Conservation (phyloP, 2,797 vertebrate species). For the Megalops cyprinoides region DNA sequence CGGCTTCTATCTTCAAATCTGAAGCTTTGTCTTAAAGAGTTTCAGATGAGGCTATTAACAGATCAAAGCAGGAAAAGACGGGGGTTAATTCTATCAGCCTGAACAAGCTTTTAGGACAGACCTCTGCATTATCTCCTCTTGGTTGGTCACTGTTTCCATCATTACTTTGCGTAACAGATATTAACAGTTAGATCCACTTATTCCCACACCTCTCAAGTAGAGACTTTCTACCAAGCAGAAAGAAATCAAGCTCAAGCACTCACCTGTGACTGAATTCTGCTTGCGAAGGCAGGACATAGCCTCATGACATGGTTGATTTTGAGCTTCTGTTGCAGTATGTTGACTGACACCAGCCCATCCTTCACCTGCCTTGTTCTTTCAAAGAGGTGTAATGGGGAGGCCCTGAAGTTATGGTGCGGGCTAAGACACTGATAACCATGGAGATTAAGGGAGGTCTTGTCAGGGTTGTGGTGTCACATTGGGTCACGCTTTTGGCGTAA, state of each 20-base stretch:
- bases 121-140: neutral
- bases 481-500: constrained; percentile 52
- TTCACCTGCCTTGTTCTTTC: neutral
- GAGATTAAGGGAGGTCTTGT: neutral
- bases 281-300: too few species aligned
- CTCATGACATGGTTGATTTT: neutral
- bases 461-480: neutral
- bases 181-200: neutral
- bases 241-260: too few species aligned
- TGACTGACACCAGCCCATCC: neutral
- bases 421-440: neutral
- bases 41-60: neutral
- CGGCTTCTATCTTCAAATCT: neutral
- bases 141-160: neutral
- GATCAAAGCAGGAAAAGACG: neutral
- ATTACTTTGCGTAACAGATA: neutral
- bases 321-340: neutral
- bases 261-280: too few species aligned
- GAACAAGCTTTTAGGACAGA: neutral
- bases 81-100: neutral
- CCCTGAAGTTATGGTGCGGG: neutral
- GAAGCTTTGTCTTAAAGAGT: neutral
- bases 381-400: neutral
- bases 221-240: too few species aligned
- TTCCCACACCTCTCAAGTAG: too few species aligned